Evolutionary conservation across 2,113 vertebrate genomes (phyloP).

Genomic region (Mohoua ochrocephala): DNA sequence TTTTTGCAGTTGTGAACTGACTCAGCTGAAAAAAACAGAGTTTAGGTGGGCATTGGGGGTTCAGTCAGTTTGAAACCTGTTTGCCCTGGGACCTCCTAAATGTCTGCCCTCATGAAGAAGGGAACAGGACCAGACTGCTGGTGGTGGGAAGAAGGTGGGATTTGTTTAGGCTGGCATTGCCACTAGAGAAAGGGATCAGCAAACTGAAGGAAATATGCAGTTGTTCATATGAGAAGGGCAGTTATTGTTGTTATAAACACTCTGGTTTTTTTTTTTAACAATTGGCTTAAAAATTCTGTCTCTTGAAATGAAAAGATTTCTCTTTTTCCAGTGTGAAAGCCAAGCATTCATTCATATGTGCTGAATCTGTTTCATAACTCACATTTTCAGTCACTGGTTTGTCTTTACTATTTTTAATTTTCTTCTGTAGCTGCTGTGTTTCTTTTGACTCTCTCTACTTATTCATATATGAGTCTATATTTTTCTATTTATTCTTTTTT

Average conservation of each 20-base stretch:
- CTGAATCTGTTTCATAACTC: slow-evolving; percentile 2
- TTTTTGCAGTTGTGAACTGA: background rate
- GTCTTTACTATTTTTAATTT: background rate
- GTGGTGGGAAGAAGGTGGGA: background rate
- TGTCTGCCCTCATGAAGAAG: background rate
- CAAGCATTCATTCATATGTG: background rate
- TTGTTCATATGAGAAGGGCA: background rate
- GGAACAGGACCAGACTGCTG: background rate
- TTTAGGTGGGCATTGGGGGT: background rate
- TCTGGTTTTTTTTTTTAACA: background rate
- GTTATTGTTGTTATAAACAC: background rate
- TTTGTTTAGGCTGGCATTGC: background rate
- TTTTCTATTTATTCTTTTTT: background rate
- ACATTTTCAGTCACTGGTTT: background rate
- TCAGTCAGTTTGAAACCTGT: background rate
- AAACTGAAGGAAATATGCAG: background rate
- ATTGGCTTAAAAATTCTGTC: background rate
- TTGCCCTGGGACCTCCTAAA: background rate
- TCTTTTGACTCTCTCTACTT: background rate
- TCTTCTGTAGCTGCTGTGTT: background rate
- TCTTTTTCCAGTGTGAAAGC: background rate
- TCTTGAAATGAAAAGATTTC: background rate
- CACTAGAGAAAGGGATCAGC: background rate
- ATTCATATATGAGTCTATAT: background rate
- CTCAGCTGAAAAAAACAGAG: background rate